Percentiles rank a stretch among this genome's conserved stretches.
phyloP scores from a whole-genome alignment of 2,888 invertebrate species.

The Platerodrilus igneus region DNA sequence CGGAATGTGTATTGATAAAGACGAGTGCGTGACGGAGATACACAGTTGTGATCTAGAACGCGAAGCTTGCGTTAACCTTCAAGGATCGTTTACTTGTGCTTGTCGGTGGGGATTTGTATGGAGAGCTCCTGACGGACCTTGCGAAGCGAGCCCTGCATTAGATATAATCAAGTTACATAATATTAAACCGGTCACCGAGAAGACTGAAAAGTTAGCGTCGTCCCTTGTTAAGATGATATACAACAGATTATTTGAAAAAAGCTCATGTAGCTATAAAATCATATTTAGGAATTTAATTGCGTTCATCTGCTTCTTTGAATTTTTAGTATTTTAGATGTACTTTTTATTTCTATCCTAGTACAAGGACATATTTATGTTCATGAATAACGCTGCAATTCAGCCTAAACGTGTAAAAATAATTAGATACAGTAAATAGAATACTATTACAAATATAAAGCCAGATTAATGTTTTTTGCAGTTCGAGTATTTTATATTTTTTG shows the following conservation, averaged over 20 bases:
- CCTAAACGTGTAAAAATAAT: no score
- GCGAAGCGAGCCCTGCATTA: slow-evolving; percentile 36
- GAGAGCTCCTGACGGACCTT: slow-evolving; percentile 32
- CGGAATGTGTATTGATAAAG: slow-evolving; percentile 59
- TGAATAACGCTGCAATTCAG: no score
- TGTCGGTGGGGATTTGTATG: slow-evolving; percentile 52
- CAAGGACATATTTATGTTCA: no score
- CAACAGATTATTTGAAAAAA: slow-evolving; percentile 8
- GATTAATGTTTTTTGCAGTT: no score
- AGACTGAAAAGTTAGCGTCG: slow-evolving; percentile 12
- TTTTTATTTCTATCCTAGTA: no score
- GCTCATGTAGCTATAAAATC: no score
- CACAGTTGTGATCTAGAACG: slow-evolving; percentile 47
- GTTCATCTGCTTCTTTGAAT: no score
- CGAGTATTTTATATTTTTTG: no score
- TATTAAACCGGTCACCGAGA: slow-evolving; percentile 11
- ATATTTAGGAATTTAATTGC: no score
- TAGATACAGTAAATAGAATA: no score
- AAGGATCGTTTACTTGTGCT: slow-evolving; percentile 49
- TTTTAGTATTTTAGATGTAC: no score
- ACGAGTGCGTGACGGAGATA: slow-evolving; percentile 51
- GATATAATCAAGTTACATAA: slow-evolving; percentile 33
- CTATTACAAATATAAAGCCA: no score
- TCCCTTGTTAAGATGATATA: slow-evolving; percentile 16
- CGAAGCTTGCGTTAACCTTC: slow-evolving; percentile 56